Conservation (phyloP, 1,140 invertebrate genomes). For the Hylaeus anthracinus region DNA sequence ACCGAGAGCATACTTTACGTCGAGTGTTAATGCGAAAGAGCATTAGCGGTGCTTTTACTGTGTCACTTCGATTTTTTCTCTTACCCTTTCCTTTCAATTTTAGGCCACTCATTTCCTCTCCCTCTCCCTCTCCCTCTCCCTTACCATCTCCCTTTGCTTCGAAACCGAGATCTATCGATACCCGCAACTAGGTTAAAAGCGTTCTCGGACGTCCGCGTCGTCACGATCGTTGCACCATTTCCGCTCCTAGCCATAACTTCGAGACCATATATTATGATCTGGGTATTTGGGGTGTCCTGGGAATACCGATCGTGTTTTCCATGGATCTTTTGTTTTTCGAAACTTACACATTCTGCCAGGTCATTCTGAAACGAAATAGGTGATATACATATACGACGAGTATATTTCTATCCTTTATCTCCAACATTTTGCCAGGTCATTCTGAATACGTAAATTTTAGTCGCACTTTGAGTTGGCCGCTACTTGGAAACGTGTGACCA, state of each 20-base stretch:
- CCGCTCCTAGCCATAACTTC: background rate
- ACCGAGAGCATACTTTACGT: slow-evolving; percentile 74
- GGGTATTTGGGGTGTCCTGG: no score
- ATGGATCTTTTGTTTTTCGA: no score
- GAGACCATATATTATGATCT: background rate
- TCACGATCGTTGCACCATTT: slow-evolving; percentile 21
- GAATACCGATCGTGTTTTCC: no score
- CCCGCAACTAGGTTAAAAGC: slow-evolving; percentile 65
- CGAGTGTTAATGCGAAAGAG: slow-evolving; percentile 79
- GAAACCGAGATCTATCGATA: slow-evolving; percentile 60
- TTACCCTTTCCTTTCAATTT: slow-evolving; percentile 26
- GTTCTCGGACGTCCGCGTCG: slow-evolving; percentile 21
- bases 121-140: background rate
- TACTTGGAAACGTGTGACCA: no score
- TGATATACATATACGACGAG: no score
- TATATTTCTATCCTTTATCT: no score
- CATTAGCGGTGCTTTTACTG: slow-evolving; percentile 78
- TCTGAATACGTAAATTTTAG: no score
- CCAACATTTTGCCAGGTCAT: no score
- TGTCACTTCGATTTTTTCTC: slow-evolving; percentile 72
- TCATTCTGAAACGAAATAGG: no score
- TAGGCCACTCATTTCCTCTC: slow-evolving; percentile 28
- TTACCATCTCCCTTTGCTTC: background rate
- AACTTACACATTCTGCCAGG: no score
- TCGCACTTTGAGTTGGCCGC: no score